Evolutionary conservation across 2,888 invertebrate species (phyloP), one percentile per base, ranked within the genome.

Genomic region (Nebria salina): DNA sequence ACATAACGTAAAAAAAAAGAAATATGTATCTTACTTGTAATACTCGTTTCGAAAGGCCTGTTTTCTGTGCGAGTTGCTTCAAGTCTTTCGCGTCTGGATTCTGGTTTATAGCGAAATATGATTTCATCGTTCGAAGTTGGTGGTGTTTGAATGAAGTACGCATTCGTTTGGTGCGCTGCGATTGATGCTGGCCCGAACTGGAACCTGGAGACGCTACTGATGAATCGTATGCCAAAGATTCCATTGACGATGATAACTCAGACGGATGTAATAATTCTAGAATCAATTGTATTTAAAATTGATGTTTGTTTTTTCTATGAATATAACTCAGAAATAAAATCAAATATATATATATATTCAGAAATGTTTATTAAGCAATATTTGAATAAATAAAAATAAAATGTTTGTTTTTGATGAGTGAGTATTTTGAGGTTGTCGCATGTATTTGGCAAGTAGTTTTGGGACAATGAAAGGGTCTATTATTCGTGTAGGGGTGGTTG

Each of bases 51-150:
- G 98, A 97, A 15, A 99, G 92, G 43, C 98, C 98, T 13, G 99
- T 99, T 90, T 99, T 99, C 90, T 98, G 98, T 0, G 99, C 98
- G 84, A 99, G 91, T 87, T 98, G 98, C 88, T 99, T 99, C 82
- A 99, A 91, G 88, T 99, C 99, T 89, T 99, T 99, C 79, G 99
- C 98, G 87, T 99, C 99, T 0, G 99, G 99, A 90, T 99, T 99
- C 90, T 99, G 99, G 90, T 99, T 99, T 87, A 99, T 95, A 76
- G 97, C 95, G 89, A 99, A 99, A 89, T 99, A 99, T 70, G 97
- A 97, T 90, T 99, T 99, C 99, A 99, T 99, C 77, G 98, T 98
- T 83, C 98, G 91, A 83, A 99, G 92, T 89, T 99, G 99, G 88
- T 99, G 98, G 89, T 99, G 99, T 88, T 99, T 99, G 91, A 99